Evolutionary conservation across 2,797 vertebrate species (phyloP), one percentile per base, ranked within the genome.

Genomic region (Manis pentadactyla): DNA sequence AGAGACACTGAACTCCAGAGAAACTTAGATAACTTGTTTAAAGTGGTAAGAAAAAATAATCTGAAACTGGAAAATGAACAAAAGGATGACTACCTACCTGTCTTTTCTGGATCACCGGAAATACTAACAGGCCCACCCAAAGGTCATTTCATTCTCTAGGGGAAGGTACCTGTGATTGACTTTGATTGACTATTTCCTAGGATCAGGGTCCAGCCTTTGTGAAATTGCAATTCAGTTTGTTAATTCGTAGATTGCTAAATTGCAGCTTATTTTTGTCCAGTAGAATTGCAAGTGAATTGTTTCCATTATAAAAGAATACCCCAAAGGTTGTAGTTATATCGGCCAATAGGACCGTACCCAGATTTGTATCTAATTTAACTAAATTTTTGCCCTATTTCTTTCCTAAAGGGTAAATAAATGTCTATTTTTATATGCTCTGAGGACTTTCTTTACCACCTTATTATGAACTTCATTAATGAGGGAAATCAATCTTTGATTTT

Each of bases 381-480:
- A 90, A 46, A 21, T 68, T 61, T 53, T 89, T 94, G 27, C 46
- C 85, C 14, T 27, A 23, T 77, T 90, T 92, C 42, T 95, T 95
- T 91, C 49, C 71, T 53, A 25, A 29, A 55, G 9, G 68, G n/a
- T 59, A 73, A 68, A 81, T 66, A 68, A 51, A 88, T 87, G 53
- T 68, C 27, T 29, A 34, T 84, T 96, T 87, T 73, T 25, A 68
- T 78, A 37, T 84, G 57, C 34, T 59, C 0, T 31, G 71, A 91
- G n/a, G 64, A 51, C 37, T 55, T 29, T 19, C 6, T 95, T 90
- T 69, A 55, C 19, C 3, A 49, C 74, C 71, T 68, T 85, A 39
- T 51, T 91, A n/a, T 49, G 31, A 61, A 4, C 39, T 25, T 55
- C 18, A 49, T 55, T 77, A 71, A 29, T 49, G 27, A 51, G 18